Base-by-base conservation (phyloP, 2,113 vertebrate genomes). In the Oreotrochilus melanogaster region DNA sequence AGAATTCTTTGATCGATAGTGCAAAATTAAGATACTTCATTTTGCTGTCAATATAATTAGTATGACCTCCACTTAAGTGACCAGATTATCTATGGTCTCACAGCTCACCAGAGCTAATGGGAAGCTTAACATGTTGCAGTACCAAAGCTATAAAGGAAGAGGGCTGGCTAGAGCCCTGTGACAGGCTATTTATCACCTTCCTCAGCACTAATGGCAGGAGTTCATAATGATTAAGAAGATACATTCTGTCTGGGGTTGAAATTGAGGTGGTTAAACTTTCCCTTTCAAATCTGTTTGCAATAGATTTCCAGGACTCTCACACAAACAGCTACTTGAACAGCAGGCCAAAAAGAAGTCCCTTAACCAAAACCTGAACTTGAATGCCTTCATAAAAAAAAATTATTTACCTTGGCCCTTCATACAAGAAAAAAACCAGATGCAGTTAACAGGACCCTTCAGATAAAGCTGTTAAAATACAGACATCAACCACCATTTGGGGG, bases 11-110 rank as follows among this genome's bases (percentile, higher is more conserved):
- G 91, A 96, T 96, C 69, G 3, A 96, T 92, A 61, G 58, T 6
- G 58, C 7, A 14, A 95, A 96, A 96, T 88, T 62, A 93, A 64
- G 78, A 96, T 60, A 74, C 50, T 93, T 88, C 84, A 91, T 96
- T 96, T 88, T 88, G 65, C 72, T 96, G 93, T 82, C 94, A 93
- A 84, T 89, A 71, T 66, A 92, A 96, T 96, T 91, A 94, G 62
- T 78, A 90, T 58, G 51, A 96, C 66, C 54, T 76, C 71, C 65
- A n/a, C 45, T 85, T 74, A 58, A 93, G 62, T 17, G 76, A 79
- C 50, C n/a, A 60, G 45, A 78, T 86, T 86, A 88, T 65, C 78
- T 81, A 19, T 18, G 73, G 83, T 78, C 60, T 86, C 51, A 42
- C 27, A 79, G 72, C 72, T 84, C 62, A 47, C 58, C 57, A 80